Evolutionary conservation across 2,888 invertebrate species (phyloP).

Genomic region (Epinotia brunnichana): DNA sequence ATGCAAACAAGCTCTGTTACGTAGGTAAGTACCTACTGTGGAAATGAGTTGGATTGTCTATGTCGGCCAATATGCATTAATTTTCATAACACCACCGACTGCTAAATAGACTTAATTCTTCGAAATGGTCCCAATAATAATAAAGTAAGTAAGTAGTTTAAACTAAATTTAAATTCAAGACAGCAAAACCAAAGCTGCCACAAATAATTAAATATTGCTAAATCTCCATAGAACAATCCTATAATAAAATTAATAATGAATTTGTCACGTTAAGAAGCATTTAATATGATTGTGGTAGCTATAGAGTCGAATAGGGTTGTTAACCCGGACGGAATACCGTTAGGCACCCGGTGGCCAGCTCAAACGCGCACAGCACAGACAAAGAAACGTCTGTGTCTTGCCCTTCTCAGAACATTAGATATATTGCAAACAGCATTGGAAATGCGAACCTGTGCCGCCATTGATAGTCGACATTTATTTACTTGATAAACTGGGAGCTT

Average conservation of each 20-base stretch:
- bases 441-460: slow-evolving; percentile 3
- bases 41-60: too few relatives aligned
- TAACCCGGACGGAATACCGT: slow-evolving; percentile 54
- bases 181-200: not conserved
- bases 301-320: slow-evolving; percentile 54
- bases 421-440: slow-evolving; percentile 17
- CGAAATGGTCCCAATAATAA: too few relatives aligned
- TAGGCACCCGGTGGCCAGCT: slow-evolving; percentile 50
- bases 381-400: slow-evolving; percentile 25
- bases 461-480: not conserved
- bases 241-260: not conserved
- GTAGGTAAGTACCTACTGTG: too few relatives aligned
- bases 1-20: too few relatives aligned
- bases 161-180: too few relatives aligned
- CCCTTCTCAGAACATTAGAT: slow-evolving; percentile 31
- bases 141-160: too few relatives aligned
- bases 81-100: too few relatives aligned
- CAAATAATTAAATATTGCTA: not conserved
- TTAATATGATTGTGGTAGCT: slow-evolving; percentile 24
- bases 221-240: not conserved
- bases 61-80: too few relatives aligned
- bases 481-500: not conserved
- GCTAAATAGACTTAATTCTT: too few relatives aligned
- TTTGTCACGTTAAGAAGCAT: not conserved
- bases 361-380: slow-evolving; percentile 44